Evolutionary conservation across 92 coral and sea anemone species (phyloP).

Genomic region (Palythoa grandiflora): DNA sequence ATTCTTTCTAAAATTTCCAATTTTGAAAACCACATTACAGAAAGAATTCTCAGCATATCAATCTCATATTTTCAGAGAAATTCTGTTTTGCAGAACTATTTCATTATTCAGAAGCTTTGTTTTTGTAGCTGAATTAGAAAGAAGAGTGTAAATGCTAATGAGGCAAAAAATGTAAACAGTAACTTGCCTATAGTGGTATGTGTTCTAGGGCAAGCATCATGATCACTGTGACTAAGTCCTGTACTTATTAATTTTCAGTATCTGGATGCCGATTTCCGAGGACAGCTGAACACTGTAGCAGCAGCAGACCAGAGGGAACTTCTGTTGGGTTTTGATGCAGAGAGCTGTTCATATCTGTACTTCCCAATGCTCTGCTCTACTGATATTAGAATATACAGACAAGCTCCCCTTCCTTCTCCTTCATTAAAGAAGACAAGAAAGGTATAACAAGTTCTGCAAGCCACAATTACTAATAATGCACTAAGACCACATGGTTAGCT

Average conservation of each 20-base stretch:
- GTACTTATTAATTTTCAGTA: conserved; percentile 58
- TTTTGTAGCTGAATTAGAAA: too few relatives aligned
- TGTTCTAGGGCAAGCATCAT: background rate
- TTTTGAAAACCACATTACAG: too few relatives aligned
- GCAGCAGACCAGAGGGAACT: conserved; percentile 84
- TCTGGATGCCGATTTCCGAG: conserved; percentile 90
- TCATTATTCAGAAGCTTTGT: too few relatives aligned
- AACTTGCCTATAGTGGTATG: too few relatives aligned
- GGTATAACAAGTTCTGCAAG: background rate
- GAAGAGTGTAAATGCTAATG: too few relatives aligned
- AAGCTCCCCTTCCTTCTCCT: conserved; percentile 74
- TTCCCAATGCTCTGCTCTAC: conserved; percentile 90
- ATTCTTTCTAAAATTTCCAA: too few relatives aligned
- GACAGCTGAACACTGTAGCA: conserved; percentile 73
- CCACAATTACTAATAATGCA: too few relatives aligned
- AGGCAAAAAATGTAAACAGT: too few relatives aligned
- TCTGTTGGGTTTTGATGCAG: conserved; percentile 80
- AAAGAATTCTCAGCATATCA: too few relatives aligned
- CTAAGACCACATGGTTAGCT: too few relatives aligned
- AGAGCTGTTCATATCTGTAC: conserved; percentile 80
- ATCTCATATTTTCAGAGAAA: too few relatives aligned
- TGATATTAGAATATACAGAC: conserved; percentile 90
- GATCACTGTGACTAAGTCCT: background rate
- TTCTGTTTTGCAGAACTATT: too few relatives aligned
- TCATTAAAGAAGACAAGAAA: conserved; percentile 64